Base-by-base conservation (phyloP, 1,140 invertebrate species). In the Apolygus lucorum region DNA sequence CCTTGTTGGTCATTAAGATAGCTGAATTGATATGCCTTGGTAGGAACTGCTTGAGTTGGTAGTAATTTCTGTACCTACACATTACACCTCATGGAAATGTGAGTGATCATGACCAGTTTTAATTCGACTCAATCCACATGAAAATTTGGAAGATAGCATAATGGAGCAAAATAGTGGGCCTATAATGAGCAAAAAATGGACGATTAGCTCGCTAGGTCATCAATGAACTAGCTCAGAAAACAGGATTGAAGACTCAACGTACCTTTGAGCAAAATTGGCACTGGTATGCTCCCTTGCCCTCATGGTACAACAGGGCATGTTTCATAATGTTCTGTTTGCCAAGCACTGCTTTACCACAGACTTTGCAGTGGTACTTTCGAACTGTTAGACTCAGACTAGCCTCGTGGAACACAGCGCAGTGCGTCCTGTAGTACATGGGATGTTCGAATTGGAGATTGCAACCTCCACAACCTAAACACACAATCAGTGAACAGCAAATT, bases 281-380 rank as follows among this genome's bases (percentile, higher is more conserved):
- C 73, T 89, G 88, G 78, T 90, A 90, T 42, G 88, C 88, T 2
- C 88, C 88, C 78, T 87, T 86, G 49, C 88, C 88, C 70, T 86
- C 86, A 74, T 90, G 88, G 75, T 86, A 81, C 77, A 88, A 85
- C 0, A 86, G 83, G 4, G 88, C 88, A 77, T 90, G 88, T 75
- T 88, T 87, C 83, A 89, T 87, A 70, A 90, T 88, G 75, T 89
- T 89, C 75, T 90, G 87, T 78, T 90, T 89, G 22, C 88, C 88
- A 28, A 90, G 80, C 42, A 90, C 85, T 67, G 86, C 85, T 71
- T 83, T 84, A 17, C 87, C 87, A 72, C 88, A 90, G n/a, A 90
- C 84, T 80, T 90, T 89, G 76, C 88, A 90, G 77, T 89, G 87
- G 76, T 89, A 90, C 78, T 90, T 90, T 74, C 87, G 82, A 74